Conservation (phyloP, 2,888 invertebrate species). For the Acanthococcus lagerstroemiae region DNA sequence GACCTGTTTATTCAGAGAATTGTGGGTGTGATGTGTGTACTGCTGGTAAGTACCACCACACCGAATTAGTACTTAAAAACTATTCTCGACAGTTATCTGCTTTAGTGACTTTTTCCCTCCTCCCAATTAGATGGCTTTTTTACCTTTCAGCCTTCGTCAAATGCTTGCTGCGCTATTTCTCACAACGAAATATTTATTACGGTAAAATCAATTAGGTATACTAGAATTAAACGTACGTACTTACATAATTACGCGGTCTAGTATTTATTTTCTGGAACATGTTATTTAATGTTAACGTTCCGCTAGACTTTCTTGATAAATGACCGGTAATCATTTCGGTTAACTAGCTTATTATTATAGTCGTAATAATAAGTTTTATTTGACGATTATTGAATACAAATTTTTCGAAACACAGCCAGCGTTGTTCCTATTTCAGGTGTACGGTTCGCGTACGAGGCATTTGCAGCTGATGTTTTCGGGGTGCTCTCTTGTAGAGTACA, state of each 20-base stretch:
- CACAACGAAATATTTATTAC: conserved; percentile 17
- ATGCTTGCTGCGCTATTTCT: neutral
- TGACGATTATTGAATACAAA: no score
- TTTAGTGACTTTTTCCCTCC: neutral
- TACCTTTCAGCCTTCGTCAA: neutral
- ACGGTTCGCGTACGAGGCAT: no score
- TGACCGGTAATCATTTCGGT: conserved; percentile 16
- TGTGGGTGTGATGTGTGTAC: no score
- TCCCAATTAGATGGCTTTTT: neutral
- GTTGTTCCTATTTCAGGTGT: no score
- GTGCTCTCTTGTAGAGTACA: no score
- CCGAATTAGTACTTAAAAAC: no score
- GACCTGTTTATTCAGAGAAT: no score
- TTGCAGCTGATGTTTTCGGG: no score
- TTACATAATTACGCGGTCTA: neutral
- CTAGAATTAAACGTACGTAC: conserved; percentile 13
- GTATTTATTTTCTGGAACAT: conserved; percentile 21
- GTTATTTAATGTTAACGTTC: conserved; percentile 21
- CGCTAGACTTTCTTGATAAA: conserved; percentile 15
- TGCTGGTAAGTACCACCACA: no score
- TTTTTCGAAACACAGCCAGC: no score
- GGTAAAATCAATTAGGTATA: conserved; percentile 21
- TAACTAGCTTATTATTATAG: conserved; percentile 11
- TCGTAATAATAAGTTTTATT: no score
- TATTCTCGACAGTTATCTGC: no score